These are phyloP conservation scores for Etia nguti DNA, from an alignment of 2,113 vertebrate species.

Conservation along the genomic window DNA sequence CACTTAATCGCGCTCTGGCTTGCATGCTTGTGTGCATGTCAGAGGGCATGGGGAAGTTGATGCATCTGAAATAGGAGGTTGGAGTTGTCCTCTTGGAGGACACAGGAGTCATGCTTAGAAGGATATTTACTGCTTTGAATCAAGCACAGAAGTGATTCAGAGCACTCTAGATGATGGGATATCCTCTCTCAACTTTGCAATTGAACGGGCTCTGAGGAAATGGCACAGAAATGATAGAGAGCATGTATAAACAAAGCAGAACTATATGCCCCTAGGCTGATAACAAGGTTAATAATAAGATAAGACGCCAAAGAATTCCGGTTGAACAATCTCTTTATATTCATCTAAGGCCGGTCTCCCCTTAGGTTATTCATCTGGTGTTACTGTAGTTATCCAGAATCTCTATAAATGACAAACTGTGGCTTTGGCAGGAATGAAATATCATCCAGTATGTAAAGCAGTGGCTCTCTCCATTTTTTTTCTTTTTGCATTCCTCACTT, in stretches of 20 bases:
- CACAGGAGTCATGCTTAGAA: neutral
- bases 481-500: neutral
- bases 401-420: neutral
- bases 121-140: slow-evolving; percentile 36
- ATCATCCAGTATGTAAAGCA: neutral
- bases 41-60: neutral
- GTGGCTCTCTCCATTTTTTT: neutral
- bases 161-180: neutral
- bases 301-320: neutral
- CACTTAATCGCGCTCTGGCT: neutral
- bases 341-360: neutral
- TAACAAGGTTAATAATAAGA: slow-evolving; percentile 30
- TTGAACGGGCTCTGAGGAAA: slow-evolving; percentile 20
- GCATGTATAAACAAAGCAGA: slow-evolving; percentile 9
- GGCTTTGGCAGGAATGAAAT: neutral
- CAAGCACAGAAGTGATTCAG: slow-evolving; percentile 11
- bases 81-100: neutral
- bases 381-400: neutral
- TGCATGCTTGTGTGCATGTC: neutral
- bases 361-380: neutral
- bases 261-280: neutral
- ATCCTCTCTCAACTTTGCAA: slow-evolving; percentile 17
- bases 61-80: slow-evolving; percentile 6
- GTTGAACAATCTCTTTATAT: neutral
- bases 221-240: neutral